Percentiles rank a stretch among this genome's conserved stretches.
These are phyloP conservation scores for Geodia barretti DNA, from an alignment of 37 sponge, comb jelly and placozoan species.

Conservation along the genomic window DNA sequence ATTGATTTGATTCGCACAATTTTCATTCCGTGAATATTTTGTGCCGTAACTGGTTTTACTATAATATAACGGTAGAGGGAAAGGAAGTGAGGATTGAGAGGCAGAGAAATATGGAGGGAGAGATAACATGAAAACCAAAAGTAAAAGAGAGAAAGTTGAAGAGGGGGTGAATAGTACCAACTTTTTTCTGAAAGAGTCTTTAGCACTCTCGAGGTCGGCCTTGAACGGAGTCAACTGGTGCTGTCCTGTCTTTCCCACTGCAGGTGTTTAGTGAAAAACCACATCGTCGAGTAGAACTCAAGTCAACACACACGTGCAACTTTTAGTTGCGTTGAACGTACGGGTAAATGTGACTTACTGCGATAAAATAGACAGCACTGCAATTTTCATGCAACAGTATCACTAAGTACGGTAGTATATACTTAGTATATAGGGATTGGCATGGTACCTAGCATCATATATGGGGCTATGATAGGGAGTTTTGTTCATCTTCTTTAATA, in stretches of 20 bases:
- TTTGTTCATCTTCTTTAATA: too few relatives aligned
- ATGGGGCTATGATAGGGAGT: too few relatives aligned
- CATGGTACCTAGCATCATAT: too few relatives aligned
- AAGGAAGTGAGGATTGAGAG: not conserved
- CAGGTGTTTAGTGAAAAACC: too few relatives aligned
- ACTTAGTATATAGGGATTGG: too few relatives aligned
- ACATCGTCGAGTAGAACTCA: too few relatives aligned
- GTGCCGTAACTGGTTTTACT: not conserved
- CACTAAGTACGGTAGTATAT: too few relatives aligned
- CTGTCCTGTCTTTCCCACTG: slow-evolving; percentile 89
- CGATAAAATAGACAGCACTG: too few relatives aligned
- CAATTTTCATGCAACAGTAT: too few relatives aligned
- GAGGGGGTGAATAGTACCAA: slow-evolving; percentile 15
- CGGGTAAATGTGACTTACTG: too few relatives aligned
- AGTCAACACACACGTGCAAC: too few relatives aligned
- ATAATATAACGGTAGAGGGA: not conserved
- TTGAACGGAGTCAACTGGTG: slow-evolving; percentile 50
- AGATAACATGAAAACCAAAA: not conserved
- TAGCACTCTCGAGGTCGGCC: slow-evolving; percentile 69
- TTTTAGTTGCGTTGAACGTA: too few relatives aligned
- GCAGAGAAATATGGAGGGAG: not conserved
- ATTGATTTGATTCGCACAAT: not conserved
- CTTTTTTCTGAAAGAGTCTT: slow-evolving; percentile 76
- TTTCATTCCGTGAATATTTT: not conserved
- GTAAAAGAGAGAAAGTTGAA: not conserved